Base-by-base conservation (phyloP, 2,888 invertebrate species). In the Crocallis elinguaria region DNA sequence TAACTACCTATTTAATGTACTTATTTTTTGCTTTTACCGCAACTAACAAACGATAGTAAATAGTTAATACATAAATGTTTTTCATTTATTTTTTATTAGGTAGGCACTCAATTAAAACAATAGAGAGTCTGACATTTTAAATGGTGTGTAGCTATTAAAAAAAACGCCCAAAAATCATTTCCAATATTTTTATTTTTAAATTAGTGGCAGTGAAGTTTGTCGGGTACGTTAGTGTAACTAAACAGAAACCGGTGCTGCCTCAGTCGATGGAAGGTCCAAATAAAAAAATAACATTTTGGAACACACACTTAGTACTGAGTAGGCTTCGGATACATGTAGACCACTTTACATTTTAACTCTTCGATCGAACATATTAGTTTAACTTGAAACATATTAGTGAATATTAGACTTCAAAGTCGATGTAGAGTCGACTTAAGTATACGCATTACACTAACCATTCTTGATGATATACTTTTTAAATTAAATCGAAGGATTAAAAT, bases 161-260 rank as follows among this genome's bases (percentile, higher is more conserved):
- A 57, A 62, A 53, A 64, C 53, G 42, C 39, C 23, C 42, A 57
- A 2, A 45, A 32, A 60, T 85, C 79, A 71, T 88, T 89, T 89
- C 88, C 87, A 88, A 88, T 91, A 90, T 86, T 90, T 88, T 90
- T 88, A 89, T 89, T 89, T 86, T 90, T 90, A 89, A 88, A 86
- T 90, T 90, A 89, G 87, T 91, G 90, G 90, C 90, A 91, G 90
- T 91, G 90, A 90, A 91, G 86, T 88, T 87, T 84, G 77, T 84
- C 78, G 84, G 86, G 82, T 79, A 84, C 81, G 81, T 81, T 77
- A 77, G 77, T 73, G 71, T 66, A 77, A 71, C 77, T 73, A 75
- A 87, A 88, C 82, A 70, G 68, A 90, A 86, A 69, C 83, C 77
- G 79, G 79, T 78, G 68, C 81, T 82, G 85, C 80, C 81, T 80